These are phyloP conservation scores for Whitmania pigra DNA, from an alignment of 1,140 invertebrate species.

Conservation along the genomic window DNA sequence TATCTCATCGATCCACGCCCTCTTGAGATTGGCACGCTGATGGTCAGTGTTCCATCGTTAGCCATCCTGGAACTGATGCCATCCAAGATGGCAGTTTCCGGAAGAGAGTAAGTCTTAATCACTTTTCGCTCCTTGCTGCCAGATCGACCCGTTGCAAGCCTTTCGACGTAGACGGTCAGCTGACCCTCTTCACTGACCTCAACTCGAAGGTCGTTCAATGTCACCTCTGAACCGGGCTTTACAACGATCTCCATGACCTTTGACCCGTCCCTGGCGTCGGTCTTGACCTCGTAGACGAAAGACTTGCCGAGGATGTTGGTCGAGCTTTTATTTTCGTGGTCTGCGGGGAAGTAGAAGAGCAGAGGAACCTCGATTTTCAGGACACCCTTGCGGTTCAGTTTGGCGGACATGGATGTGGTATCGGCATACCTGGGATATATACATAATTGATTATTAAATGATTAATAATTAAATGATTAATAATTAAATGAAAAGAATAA, in stretches of 20 bases:
- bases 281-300: constrained; percentile 11
- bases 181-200: not conserved
- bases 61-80: constrained; percentile 8
- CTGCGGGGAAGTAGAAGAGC: not conserved
- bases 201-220: constrained; percentile 1
- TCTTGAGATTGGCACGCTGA: constrained; percentile 7
- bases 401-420: not conserved
- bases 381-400: constrained; percentile 7
- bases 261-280: constrained; percentile 5
- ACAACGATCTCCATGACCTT: constrained; percentile 13
- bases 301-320: not conserved
- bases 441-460: not conserved
- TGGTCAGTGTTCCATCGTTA: constrained; percentile 1
- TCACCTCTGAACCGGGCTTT: not conserved
- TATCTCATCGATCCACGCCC: too few species aligned
- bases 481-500: not conserved
- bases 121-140: not conserved
- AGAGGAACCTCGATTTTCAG: constrained; percentile 12
- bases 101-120: constrained; percentile 15
- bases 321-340: not conserved
- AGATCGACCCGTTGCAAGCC: too few species aligned
- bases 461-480: too few species aligned
- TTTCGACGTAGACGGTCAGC: too few species aligned
- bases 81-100: constrained; percentile 7
- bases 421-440: not conserved